phyloP scores from a whole-genome alignment of 1,140 invertebrate species.

The Drosophila tsacasi region DNA sequence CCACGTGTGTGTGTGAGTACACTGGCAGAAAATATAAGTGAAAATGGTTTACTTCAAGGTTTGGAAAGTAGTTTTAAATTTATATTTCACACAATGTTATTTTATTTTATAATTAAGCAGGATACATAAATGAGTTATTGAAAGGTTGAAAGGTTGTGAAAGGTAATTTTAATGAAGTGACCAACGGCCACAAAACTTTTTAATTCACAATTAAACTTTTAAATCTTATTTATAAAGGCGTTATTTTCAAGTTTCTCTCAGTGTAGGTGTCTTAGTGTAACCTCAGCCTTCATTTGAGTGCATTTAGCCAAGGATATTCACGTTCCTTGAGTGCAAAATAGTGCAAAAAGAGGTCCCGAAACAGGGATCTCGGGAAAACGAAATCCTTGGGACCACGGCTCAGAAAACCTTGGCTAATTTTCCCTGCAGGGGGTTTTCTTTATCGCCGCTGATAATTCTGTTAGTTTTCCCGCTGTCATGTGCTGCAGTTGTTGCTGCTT shows the following conservation, averaged over 20 bases:
- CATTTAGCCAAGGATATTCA: conserved; percentile 16
- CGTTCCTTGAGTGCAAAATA: conserved; percentile 1
- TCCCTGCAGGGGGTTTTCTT: conserved; percentile 25
- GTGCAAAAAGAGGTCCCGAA: neutral
- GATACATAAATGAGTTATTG: neutral
- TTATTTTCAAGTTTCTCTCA: neutral
- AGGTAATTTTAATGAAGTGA: neutral
- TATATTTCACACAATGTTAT: fast-evolving
- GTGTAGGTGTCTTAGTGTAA: conserved; percentile 15
- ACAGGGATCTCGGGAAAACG: conserved; percentile 8
- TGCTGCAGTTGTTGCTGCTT: conserved; percentile 48
- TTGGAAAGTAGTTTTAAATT: neutral
- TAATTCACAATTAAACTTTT: neutral
- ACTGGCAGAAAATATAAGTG: neutral
- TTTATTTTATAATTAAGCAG: neutral
- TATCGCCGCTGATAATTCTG: conserved; percentile 40
- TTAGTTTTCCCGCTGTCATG: conserved; percentile 46
- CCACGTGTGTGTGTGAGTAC: conserved; percentile 61
- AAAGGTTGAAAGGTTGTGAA: no score
- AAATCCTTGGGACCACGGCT: conserved; percentile 10
- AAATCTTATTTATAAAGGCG: no score
- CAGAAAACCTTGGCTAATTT: conserved; percentile 41
- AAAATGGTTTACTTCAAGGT: neutral
- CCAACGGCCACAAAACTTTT: no score
- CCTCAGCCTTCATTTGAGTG: conserved; percentile 21